phyloP scores from a whole-genome alignment of 1,140 invertebrate genomes.

The Argopecten irradians region DNA sequence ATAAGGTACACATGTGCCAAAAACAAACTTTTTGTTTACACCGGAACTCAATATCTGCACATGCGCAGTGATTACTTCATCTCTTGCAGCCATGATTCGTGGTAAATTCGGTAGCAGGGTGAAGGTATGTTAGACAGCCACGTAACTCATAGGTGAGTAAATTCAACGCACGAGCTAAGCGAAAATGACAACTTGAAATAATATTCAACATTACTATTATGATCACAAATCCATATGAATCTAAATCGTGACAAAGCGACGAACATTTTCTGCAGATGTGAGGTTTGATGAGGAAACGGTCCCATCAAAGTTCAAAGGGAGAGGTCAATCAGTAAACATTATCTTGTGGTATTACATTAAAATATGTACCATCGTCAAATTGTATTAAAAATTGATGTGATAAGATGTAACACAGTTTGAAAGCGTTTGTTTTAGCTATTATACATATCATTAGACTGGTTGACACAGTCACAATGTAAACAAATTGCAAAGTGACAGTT shows the following conservation, averaged over 20 bases:
- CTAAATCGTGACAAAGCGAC: neutral
- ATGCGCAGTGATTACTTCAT: neutral
- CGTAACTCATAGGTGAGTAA: neutral
- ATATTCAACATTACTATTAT: neutral
- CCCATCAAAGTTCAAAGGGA: neutral
- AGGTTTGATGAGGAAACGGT: neutral
- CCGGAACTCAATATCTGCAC: neutral
- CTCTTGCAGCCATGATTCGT: slow-evolving; percentile 20
- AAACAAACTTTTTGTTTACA: slow-evolving; percentile 9
- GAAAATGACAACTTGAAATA: neutral
- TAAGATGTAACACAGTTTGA: neutral
- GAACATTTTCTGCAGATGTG: neutral
- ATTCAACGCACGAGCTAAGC: neutral
- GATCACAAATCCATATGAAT: neutral
- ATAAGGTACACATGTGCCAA: too few species aligned
- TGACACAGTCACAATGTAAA: neutral
- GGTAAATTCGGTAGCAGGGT: slow-evolving; percentile 14
- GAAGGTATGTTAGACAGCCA: neutral
- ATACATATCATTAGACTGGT: too few species aligned
- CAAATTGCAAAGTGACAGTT: neutral
- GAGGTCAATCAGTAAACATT: neutral
- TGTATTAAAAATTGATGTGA: neutral
- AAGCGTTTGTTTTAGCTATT: too few species aligned
- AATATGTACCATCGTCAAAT: neutral
- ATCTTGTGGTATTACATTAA: neutral